phyloP scores from a whole-genome alignment of 2,113 vertebrate species.

The Leptosomus discolor region DNA sequence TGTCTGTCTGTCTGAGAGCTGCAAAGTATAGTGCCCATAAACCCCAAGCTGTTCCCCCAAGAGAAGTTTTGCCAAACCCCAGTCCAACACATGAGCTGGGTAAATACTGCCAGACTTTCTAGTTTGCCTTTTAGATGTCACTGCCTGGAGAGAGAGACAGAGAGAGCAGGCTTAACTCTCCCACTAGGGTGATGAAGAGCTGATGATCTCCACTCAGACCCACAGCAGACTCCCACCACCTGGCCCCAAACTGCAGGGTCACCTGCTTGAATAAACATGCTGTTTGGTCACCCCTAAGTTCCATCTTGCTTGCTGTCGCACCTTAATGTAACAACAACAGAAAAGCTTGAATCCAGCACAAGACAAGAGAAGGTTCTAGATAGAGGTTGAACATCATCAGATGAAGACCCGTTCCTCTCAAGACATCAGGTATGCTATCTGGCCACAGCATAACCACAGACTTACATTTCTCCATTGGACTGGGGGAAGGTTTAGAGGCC shows the following conservation, averaged over 20 bases:
- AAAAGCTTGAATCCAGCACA: not conserved
- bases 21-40: not conserved
- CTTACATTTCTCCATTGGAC: rapidly evolving
- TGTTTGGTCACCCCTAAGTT: not conserved
- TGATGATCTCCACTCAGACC: not conserved
- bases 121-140: not conserved
- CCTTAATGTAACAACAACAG: not conserved
- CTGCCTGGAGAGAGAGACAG: not conserved
- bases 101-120: not conserved
- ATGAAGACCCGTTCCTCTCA: not conserved
- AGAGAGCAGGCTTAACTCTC: not conserved
- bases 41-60: not conserved
- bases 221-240: not conserved
- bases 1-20: not conserved
- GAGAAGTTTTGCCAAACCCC: not conserved
- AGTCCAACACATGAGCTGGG: not conserved
- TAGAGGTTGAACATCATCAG: not conserved
- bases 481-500: not conserved
- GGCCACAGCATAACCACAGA: not conserved
- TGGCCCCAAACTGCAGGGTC: not conserved
- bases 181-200: not conserved
- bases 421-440: not conserved
- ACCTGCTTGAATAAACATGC: not conserved
- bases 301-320: not conserved
- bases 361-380: not conserved